These are phyloP conservation scores for Lepas anatifera DNA, from an alignment of 2,888 invertebrate genomes.

Conservation along the genomic window DNA sequence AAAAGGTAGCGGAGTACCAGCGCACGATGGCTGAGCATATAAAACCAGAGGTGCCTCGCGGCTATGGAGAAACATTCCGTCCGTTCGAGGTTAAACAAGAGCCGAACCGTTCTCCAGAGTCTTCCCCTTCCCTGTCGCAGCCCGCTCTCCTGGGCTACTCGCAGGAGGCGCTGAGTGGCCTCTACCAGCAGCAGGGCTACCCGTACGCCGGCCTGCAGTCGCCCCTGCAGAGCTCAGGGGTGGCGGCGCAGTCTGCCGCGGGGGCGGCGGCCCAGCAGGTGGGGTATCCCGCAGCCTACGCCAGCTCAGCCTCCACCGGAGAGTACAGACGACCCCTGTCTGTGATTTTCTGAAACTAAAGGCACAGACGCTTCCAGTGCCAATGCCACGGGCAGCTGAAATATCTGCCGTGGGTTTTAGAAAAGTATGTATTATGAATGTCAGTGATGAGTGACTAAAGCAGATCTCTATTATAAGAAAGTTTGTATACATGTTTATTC, in stretches of 20 bases:
- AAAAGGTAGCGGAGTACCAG: too few relatives aligned
- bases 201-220: background rate
- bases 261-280: background rate
- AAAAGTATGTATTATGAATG: too few relatives aligned
- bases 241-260: background rate
- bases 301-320: slow-evolving; percentile 13
- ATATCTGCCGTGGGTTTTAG: too few relatives aligned
- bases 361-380: too few relatives aligned
- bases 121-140: background rate
- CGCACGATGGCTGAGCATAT: background rate
- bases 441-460: too few relatives aligned
- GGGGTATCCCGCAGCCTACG: background rate
- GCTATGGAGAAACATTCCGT: background rate
- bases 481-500: too few relatives aligned
- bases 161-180: background rate
- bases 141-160: background rate
- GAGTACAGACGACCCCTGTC: slow-evolving; percentile 24
- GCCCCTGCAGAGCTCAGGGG: background rate
- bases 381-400: too few relatives aligned
- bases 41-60: background rate
- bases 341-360: slow-evolving; percentile 18
- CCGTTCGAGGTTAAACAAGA: background rate
- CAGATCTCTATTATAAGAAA: too few relatives aligned
- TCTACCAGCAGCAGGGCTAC: background rate
- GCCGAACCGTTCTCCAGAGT: background rate